These are phyloP conservation scores for Patiria miniata DNA, from an alignment of 35 echinoderm and acorn worm species.

Conservation along the genomic window DNA sequence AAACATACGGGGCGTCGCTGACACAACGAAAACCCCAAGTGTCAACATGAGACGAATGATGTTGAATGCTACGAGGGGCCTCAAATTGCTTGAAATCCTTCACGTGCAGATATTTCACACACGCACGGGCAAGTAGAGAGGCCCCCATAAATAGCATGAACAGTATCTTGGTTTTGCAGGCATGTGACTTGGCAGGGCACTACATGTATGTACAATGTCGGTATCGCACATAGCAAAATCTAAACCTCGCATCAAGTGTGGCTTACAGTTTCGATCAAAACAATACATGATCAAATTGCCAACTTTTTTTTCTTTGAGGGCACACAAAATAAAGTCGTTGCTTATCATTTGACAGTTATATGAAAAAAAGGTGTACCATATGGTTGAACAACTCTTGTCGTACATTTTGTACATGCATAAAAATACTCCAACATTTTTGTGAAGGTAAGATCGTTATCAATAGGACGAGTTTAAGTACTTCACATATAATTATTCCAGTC, in stretches of 20 bases:
- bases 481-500: no score
- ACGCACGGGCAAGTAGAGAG: not conserved
- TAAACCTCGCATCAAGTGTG: not conserved
- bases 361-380: no score
- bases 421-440: no score
- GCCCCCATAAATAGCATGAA: conserved; percentile 5
- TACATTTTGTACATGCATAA: no score
- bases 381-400: no score
- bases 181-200: no score
- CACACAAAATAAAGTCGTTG: not conserved
- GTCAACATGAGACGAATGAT: not conserved
- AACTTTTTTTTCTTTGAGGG: no score
- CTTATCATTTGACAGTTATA: no score
- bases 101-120: not conserved
- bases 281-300: not conserved
- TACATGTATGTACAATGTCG: no score
- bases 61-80: not conserved
- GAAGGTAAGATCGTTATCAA: not conserved
- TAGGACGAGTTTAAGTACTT: no score
- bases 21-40: not conserved
- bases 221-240: not conserved
- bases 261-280: conserved; percentile 11
- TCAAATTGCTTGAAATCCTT: conserved; percentile 11
- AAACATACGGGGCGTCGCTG: no score
- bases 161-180: not conserved